Conservation (phyloP, 2,797 vertebrate genomes). For the Sebastes glaucus region DNA sequence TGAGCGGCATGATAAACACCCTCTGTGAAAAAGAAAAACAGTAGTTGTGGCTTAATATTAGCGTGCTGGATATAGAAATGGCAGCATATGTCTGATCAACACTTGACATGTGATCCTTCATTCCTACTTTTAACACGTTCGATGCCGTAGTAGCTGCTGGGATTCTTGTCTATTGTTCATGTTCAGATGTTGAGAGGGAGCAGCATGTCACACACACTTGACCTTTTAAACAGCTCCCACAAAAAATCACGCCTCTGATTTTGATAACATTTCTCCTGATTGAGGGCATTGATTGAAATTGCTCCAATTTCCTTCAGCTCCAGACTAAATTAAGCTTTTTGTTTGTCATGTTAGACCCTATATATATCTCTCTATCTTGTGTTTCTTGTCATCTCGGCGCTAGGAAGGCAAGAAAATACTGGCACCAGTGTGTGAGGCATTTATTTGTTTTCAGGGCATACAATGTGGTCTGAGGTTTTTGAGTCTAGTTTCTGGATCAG, state of each 20-base stretch:
- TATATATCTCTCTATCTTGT: neutral
- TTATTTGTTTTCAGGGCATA: neutral
- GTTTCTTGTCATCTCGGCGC: neutral
- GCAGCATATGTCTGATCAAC: neutral
- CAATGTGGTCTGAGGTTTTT: constrained; percentile 25
- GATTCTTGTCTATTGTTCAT: neutral
- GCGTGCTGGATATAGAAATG: neutral
- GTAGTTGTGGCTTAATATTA: neutral
- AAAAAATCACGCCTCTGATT: neutral
- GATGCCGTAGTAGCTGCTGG: neutral
- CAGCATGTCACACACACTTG: neutral
- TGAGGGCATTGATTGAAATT: constrained; percentile 22
- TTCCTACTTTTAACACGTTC: neutral
- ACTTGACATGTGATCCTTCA: neutral
- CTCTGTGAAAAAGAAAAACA: constrained; percentile 2
- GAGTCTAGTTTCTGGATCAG: neutral
- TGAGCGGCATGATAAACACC: constrained; percentile 53
- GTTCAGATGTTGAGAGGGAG: neutral
- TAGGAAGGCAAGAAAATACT: neutral
- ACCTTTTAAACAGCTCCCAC: constrained; percentile 30
- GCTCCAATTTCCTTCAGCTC: neutral
- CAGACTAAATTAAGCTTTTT: constrained; percentile 3
- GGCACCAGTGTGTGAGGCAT: neutral
- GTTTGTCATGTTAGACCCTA: neutral
- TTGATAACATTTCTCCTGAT: neutral